Evolutionary conservation across 2,113 vertebrate species (phyloP).

Genomic region (Petaurus breviceps): DNA sequence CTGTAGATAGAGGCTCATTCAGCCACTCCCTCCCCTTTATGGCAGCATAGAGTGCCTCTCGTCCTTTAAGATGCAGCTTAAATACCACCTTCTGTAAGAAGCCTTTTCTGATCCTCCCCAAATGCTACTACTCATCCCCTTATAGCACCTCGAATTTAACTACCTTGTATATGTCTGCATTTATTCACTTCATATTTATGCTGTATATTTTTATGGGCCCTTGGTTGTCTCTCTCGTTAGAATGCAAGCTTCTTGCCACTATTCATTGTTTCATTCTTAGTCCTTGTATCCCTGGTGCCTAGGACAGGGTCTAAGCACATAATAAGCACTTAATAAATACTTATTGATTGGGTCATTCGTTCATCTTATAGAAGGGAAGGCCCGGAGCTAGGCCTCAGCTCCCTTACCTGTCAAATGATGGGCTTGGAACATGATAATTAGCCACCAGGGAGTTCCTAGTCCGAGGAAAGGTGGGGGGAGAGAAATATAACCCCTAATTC

Average conservation of each 20-base stretch:
- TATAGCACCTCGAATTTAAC: not conserved
- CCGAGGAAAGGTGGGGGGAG: not conserved
- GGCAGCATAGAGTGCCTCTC: not conserved
- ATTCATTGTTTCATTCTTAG: not conserved
- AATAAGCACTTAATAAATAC: not conserved
- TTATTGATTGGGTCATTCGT: not conserved
- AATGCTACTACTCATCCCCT: not conserved
- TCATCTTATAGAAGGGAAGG: not conserved
- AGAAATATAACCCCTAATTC: not conserved
- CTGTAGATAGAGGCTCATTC: not conserved
- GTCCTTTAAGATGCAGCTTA: not conserved
- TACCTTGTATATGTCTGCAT: not conserved
- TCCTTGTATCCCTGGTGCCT: not conserved
- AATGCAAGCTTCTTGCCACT: not conserved
- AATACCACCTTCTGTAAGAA: not conserved
- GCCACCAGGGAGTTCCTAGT: not conserved
- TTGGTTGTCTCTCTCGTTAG: not conserved
- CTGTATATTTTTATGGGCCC: not conserved
- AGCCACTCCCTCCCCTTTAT: not conserved
- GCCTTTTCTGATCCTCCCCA: not conserved
- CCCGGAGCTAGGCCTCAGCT: not conserved
- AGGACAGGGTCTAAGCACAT: not conserved
- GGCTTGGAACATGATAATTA: not conserved
- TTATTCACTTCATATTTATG: not conserved
- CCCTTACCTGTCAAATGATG: not conserved